Evolutionary conservation across 1,140 invertebrate species (phyloP).

Genomic region (Pantala flavescens): DNA sequence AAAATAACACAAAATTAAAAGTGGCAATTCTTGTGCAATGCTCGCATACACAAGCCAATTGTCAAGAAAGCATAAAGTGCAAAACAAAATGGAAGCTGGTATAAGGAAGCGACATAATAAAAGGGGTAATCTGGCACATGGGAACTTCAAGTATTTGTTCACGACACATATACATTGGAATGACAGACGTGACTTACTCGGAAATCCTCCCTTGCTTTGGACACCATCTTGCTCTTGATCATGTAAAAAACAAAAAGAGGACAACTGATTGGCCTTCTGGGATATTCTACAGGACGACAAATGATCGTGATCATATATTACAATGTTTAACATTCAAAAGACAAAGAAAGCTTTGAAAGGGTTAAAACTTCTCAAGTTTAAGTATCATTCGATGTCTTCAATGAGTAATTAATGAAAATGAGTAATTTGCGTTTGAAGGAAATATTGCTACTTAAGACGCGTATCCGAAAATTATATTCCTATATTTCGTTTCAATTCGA

Average conservation of each 20-base stretch:
- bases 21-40: no score
- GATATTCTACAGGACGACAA: neutral
- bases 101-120: neutral
- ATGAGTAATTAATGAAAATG: no score
- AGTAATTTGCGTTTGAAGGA: no score
- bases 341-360: neutral
- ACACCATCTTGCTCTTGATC: neutral
- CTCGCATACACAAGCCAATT: no score
- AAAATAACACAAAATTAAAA: no score
- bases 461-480: no score
- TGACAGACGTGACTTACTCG: neutral
- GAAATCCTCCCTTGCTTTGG: neutral
- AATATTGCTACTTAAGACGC: no score
- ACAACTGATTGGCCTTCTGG: neutral
- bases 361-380: no score
- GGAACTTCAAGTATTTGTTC: neutral
- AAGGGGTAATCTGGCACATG: neutral
- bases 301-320: neutral
- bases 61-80: no score
- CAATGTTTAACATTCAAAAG: neutral
- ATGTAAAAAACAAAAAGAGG: constrained; percentile 3
- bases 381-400: no score
- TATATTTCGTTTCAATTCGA: no score
- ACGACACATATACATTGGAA: neutral
- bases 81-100: no score